Evolutionary conservation across 2,888 invertebrate genomes (phyloP).

Genomic region (Phrixothrix hirtus): DNA sequence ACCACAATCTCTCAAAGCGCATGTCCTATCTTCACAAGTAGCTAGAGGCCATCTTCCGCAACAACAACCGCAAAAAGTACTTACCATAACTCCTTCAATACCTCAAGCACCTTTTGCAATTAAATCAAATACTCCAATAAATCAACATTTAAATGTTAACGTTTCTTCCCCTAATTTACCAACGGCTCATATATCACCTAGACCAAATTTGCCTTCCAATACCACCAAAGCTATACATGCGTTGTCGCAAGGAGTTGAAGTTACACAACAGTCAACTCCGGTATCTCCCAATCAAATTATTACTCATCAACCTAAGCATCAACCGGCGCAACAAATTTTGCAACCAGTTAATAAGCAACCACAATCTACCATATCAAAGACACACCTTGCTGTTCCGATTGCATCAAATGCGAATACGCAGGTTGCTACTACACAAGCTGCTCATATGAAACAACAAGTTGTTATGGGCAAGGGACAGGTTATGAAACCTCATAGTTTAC

Average conservation of each 20-base stretch:
- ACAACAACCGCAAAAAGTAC: constrained; percentile 30
- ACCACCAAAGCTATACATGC: constrained; percentile 23
- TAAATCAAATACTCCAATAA: constrained; percentile 34
- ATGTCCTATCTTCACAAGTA: constrained; percentile 62
- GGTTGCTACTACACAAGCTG: constrained; percentile 53
- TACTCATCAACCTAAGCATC: constrained; percentile 46
- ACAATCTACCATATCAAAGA: constrained; percentile 52
- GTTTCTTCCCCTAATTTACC: constrained; percentile 45
- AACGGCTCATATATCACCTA: constrained; percentile 48
- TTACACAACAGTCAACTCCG: constrained; percentile 35
- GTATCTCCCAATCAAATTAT: constrained; percentile 29
- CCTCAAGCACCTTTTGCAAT: constrained; percentile 23
- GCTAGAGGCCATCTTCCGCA: constrained; percentile 50
- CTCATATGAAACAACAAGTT: constrained; percentile 53
- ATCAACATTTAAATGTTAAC: constrained; percentile 49
- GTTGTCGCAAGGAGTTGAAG: constrained; percentile 27
- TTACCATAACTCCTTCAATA: constrained; percentile 30
- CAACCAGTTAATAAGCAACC: constrained; percentile 19
- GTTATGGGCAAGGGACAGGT: constrained; percentile 17
- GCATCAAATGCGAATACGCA: constrained; percentile 12
- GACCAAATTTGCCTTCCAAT: constrained; percentile 37
- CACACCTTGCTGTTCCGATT: constrained; percentile 40
- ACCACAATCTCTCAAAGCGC: constrained; percentile 66
- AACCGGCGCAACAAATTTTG: constrained; percentile 47
- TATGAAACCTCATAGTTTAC: constrained; percentile 36